phyloP scores from a whole-genome alignment of 2,888 invertebrate species.

The Scelioninae gen. 1 region DNA sequence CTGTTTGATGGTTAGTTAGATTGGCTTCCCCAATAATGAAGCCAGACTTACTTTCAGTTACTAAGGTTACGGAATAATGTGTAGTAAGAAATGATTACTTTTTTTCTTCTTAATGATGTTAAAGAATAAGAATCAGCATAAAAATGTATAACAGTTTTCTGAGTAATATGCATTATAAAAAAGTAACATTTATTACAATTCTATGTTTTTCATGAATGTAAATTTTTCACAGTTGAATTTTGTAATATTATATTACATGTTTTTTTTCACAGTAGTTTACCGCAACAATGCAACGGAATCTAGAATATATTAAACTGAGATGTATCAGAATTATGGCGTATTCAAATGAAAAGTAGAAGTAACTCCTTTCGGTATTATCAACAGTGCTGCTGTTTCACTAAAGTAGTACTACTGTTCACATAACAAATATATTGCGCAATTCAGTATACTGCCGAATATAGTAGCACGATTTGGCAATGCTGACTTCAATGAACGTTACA shows the following conservation, averaged over 20 bases:
- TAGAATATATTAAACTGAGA: constrained; percentile 1
- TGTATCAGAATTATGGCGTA: constrained; percentile 8
- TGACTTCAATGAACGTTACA: constrained; percentile 43
- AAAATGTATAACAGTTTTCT: not conserved
- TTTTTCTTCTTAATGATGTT: not conserved
- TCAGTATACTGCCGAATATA: constrained; percentile 36
- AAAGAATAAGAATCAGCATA: not conserved
- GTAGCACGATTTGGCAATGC: constrained; percentile 38
- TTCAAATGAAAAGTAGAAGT: constrained; percentile 24
- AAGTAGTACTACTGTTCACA: constrained; percentile 4
- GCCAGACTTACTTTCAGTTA: constrained; percentile 17
- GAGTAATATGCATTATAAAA: too few species aligned
- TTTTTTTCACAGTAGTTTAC: too few species aligned
- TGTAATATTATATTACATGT: too few species aligned
- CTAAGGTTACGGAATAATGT: constrained; percentile 11
- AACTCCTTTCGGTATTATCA: constrained; percentile 11
- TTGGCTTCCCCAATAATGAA: constrained; percentile 11
- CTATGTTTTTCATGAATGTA: too few species aligned
- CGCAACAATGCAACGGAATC: not conserved
- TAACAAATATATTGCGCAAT: constrained; percentile 54
- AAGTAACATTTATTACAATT: too few species aligned
- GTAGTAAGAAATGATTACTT: constrained; percentile 9
- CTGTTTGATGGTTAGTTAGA: constrained; percentile 24
- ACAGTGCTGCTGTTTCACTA: constrained; percentile 26
- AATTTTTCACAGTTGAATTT: too few species aligned